A percentile compares a stretch with the other conserved stretches of the same genome.
These are phyloP conservation scores for Sterrhoptilus dennistouni DNA, from an alignment of 2,113 vertebrate species.

Conservation along the genomic window DNA sequence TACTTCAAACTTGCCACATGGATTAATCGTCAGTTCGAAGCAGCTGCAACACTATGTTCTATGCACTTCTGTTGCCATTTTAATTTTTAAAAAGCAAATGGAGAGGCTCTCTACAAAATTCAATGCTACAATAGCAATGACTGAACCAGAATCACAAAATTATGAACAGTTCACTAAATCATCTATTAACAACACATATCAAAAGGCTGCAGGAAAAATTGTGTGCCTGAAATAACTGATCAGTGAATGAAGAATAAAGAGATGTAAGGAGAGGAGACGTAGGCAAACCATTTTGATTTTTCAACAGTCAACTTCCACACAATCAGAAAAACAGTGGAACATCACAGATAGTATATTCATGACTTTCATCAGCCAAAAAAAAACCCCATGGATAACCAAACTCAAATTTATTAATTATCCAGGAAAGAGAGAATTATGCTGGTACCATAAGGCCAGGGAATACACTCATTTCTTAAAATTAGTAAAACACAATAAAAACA, in stretches of 20 bases:
- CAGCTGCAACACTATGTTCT: conserved; percentile 46
- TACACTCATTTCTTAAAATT: not conserved
- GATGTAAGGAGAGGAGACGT: not conserved
- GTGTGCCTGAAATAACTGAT: conserved; percentile 39
- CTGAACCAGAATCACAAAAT: conserved; percentile 46
- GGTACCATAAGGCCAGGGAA: not conserved
- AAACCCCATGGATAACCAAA: not conserved
- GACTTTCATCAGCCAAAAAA: not conserved
- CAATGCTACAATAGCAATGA: conserved; percentile 8
- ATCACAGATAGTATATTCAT: not conserved
- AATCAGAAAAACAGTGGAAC: not conserved
- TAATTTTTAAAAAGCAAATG: conserved; percentile 54
- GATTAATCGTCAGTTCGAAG: not conserved
- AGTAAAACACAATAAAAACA: not conserved
- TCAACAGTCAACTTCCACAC: conserved; percentile 24
- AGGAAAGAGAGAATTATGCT: not conserved
- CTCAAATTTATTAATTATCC: not conserved
- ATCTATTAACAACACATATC: conserved; percentile 21
- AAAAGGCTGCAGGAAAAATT: conserved; percentile 36
- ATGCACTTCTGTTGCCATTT: conserved; percentile 50
- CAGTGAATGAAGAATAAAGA: conserved; percentile 25
- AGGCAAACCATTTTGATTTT: conserved; percentile 12
- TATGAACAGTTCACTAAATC: conserved; percentile 51
- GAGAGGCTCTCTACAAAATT: conserved; percentile 56
- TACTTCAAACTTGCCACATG: conserved; percentile 26